Evolutionary conservation across 2,113 vertebrate genomes (phyloP), one percentile per base, ranked within the genome.

Genomic region (Hucho hucho): DNA sequence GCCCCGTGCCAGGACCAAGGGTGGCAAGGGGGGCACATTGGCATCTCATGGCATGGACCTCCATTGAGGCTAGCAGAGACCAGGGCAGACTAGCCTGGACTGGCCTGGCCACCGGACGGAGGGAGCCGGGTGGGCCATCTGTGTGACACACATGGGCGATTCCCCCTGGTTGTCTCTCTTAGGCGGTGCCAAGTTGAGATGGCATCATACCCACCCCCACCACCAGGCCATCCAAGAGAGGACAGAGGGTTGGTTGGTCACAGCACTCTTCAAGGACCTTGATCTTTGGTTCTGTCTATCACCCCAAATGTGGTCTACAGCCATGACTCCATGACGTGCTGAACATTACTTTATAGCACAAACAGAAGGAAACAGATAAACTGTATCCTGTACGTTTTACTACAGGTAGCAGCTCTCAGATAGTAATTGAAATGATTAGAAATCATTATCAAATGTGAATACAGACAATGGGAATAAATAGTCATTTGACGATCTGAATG

Each of bases 61-160:
- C 22, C 68, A 24, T 59, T 43, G 37, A 43, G 37, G 37, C 86
- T 78, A 79, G 72, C 67, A 2, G 86, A 74, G 80, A 43, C 6
- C 6, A 43, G 68, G 47, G 66, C 61, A 59, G 64, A 69, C 69
- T 65, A 56, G 53, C 18, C 53, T 56, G 12, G 63, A 26, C 16
- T 24, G 65, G 75, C 72, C 70, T 81, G 75, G 81, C 77, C 80
- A 81, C 65, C 3, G 83, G 82, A 86, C 83, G 79, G 79, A 74
- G 77, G 84, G 82, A 73, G 71, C 58, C 56, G 28, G 80, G 70
- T 72, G 47, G 75, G 82, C 88, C 89, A 91, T 91, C 90, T 92
- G 92, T 81, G 85, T 77, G 86, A 76, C 87, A 87, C 83, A 89
- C 85, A 79, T 76, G 76, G 74, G 79, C 78, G 87, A 83, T 56